Evolutionary conservation across 2,888 invertebrate genomes (phyloP), one percentile per base, ranked within the genome.

Genomic region (Gortyna flavago): DNA sequence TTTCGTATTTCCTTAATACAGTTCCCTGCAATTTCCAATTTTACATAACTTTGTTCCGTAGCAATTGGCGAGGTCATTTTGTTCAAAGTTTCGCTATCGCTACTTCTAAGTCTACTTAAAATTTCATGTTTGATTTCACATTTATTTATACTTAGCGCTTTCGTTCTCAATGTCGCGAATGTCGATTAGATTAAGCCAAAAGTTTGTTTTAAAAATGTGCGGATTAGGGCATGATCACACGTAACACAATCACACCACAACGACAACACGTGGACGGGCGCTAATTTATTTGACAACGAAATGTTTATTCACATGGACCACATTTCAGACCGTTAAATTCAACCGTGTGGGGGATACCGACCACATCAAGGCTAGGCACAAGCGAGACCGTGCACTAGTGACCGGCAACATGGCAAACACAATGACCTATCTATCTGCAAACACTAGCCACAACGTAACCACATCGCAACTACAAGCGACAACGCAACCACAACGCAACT

Each of bases 121-220:
- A 84, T 86, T 85, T 85, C 73, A 78, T 88, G 83, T 89, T 87
- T 87, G 80, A 90, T 90, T 89, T 89, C 72, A 86, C 81, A 85
- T 88, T 89, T 82, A 84, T 88, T 88, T 85, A 80, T 48, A 78
- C 77, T 81, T 74, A 71, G 66, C 65, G 25, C 81, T 84, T 72
- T 77, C 76, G 78, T 79, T 83, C 65, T 61, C 72, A 69, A 79
- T 75, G 67, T 84, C 66, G 29, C 64, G 75, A 84, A 85, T 81
- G 61, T 77, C 64, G 71, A 78, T 78, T 77, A 75, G 38, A 73
- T 76, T 68, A 25, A 72, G 62, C 38, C 29, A 54, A 44, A 82
- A 85, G n/a, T 77, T 85, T 82, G 48, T 67, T 75, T 82, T 32
- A 18, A 59, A 72, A 84, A 76, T 75, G 73, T 70, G 35, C 64